Evolutionary conservation across 2,113 vertebrate species (phyloP), one percentile per base, ranked within the genome.

Genomic region (Catagonus wagneri): DNA sequence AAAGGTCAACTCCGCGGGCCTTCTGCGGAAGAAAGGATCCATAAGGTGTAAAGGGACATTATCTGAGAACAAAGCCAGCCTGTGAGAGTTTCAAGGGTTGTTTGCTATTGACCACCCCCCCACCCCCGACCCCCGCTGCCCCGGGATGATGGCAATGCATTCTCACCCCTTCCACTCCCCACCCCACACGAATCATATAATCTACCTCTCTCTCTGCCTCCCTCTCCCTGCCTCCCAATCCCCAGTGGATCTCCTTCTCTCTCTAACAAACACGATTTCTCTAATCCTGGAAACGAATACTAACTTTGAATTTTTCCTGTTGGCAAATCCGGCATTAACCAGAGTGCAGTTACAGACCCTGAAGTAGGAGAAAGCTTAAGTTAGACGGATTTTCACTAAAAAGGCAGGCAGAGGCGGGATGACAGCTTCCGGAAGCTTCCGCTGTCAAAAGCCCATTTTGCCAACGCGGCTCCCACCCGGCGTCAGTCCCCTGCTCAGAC

Each of bases 371-470:
- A 56, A 27, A 36, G 8, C 34, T 39, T 61, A 36, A 39, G 56
- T 27, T 5, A 87, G 81, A 75, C 69, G 39, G 27, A 58, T n/a
- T 50, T 72, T 72, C 80, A 36, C 50, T 13, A 11, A 60, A 12
- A 60, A 90, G 89, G 8, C 60, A 71, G 32, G 32, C 36, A 58
- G 81, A 29, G 12, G 58, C 19, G 44, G 20, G 50, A 50, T 63
- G 20, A 39, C 22, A 14, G n/a, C 32, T 85, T 86, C 68, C 50
- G n/a, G n/a, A n/a, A 56, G 50, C 50, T 20, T n/a, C 12, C 19
- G 36, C 93, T 60, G 54, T 29, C 22, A 65, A 71, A 94, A 95
- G 61, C 34, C 34, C 50, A 60, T 80, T 92, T 69, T 94, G 34
- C 71, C 66, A 84, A 75, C 36, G 32, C 2, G 29, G 58, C 32